Evolutionary conservation across 1,140 invertebrate species (phyloP).

Genomic region (Camponotus vicinus): DNA sequence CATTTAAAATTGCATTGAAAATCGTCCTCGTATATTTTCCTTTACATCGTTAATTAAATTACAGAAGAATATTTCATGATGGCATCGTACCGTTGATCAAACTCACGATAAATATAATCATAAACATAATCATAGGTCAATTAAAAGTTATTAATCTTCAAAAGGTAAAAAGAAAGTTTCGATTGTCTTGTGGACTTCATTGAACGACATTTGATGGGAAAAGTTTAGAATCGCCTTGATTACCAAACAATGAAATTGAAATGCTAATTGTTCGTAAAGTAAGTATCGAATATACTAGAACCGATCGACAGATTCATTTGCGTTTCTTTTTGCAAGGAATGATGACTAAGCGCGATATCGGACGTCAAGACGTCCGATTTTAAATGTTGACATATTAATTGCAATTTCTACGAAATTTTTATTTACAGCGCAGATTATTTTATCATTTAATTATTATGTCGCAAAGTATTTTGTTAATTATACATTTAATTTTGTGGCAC

Average conservation of each 20-base stretch:
- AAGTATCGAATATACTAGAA: conserved; percentile 29
- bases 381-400: conserved; percentile 1
- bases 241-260: conserved; percentile 24
- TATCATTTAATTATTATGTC: not conserved
- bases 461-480: not conserved
- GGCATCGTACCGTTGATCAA: not conserved
- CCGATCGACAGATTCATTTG: conserved; percentile 23
- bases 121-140: not conserved
- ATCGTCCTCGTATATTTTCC: not conserved
- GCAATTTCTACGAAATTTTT: not conserved
- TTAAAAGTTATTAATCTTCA: not conserved
- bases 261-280: conserved; percentile 15
- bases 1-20: not conserved
- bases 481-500: not conserved
- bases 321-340: conserved; percentile 27
- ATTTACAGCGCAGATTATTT: not conserved
- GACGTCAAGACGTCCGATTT: not conserved
- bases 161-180: not conserved
- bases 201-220: not conserved
- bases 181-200: not conserved
- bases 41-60: not conserved
- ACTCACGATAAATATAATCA: not conserved
- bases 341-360: conserved; percentile 39
- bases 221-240: conserved; percentile 14
- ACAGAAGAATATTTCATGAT: not conserved